A percentile compares a stretch with the other conserved stretches of the same genome.
phyloP scores from a whole-genome alignment of 2,113 vertebrate species.

The Ceuthmochares aereus region DNA sequence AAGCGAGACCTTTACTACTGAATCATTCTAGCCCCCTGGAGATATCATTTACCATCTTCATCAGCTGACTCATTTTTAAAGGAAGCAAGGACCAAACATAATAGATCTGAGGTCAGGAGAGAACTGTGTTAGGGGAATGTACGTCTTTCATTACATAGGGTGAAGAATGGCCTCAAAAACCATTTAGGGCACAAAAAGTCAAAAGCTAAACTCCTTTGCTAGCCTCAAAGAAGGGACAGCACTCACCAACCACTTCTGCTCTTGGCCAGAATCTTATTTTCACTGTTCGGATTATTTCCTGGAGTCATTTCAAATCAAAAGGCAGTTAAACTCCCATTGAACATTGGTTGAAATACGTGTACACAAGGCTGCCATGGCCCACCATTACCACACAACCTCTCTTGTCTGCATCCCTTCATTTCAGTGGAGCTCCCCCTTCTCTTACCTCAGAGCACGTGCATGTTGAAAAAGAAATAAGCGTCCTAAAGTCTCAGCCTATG shows the following conservation, averaged over 20 bases:
- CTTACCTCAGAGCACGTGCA: not conserved
- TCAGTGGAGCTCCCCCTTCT: not conserved
- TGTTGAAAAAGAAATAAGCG: not conserved
- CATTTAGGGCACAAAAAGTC: not conserved
- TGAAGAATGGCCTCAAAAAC: not conserved
- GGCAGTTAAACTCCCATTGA: not conserved
- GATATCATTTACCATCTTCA: not conserved
- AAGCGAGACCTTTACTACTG: not conserved
- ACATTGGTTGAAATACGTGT: not conserved
- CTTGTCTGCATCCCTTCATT: not conserved
- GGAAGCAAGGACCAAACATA: not conserved
- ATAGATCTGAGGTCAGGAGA: not conserved
- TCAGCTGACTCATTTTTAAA: constrained; percentile 2
- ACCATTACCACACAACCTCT: not conserved
- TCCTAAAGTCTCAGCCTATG: not conserved
- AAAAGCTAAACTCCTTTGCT: not conserved
- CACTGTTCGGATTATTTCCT: not conserved
- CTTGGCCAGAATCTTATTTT: not conserved
- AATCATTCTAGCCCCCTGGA: not conserved
- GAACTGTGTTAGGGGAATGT: not conserved
- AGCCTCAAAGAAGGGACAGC: not conserved
- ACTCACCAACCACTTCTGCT: not conserved
- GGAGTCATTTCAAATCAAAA: not conserved
- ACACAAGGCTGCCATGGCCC: not conserved
- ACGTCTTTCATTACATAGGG: not conserved